phyloP scores from a whole-genome alignment of 2,888 invertebrate species.

The Nymphalis c-album region DNA sequence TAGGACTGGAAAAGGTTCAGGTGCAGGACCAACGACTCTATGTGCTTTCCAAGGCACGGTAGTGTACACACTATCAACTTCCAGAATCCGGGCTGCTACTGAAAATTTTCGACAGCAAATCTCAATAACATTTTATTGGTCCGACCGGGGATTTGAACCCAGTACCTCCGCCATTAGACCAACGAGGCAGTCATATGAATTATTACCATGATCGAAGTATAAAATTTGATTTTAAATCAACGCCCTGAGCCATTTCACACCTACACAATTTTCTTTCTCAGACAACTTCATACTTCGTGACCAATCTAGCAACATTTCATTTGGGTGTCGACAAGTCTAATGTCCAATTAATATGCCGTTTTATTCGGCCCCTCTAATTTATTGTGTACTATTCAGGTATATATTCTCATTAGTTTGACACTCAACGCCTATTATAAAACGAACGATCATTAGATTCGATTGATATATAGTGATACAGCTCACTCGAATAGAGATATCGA shows the following conservation, averaged over 20 bases:
- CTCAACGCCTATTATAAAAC: constrained; percentile 71
- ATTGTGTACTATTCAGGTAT: constrained; percentile 67
- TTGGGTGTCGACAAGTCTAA: constrained; percentile 70
- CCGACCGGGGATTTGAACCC: too few relatives aligned
- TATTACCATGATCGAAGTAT: not conserved
- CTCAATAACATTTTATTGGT: too few relatives aligned
- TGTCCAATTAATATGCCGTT: constrained; percentile 79
- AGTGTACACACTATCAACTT: too few relatives aligned
- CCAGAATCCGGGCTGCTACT: too few relatives aligned
- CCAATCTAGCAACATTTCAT: constrained; percentile 24
- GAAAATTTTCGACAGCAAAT: too few relatives aligned
- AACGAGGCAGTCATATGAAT: not conserved
- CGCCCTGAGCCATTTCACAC: constrained; percentile 25
- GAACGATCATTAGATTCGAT: constrained; percentile 70
- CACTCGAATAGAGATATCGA: constrained; percentile 71
- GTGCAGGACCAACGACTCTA: too few relatives aligned
- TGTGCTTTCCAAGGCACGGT: too few relatives aligned
- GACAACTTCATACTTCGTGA: constrained; percentile 28
- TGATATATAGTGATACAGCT: constrained; percentile 67
- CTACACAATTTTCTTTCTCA: constrained; percentile 30
- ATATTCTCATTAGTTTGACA: constrained; percentile 80
- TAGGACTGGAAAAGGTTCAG: too few relatives aligned
- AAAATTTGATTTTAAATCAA: constrained; percentile 10
- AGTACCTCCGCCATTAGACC: too few relatives aligned
- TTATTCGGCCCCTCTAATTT: constrained; percentile 72